Evolutionary conservation across 2,797 vertebrate genomes (phyloP).

Genomic region (Hybognathus amarus): DNA sequence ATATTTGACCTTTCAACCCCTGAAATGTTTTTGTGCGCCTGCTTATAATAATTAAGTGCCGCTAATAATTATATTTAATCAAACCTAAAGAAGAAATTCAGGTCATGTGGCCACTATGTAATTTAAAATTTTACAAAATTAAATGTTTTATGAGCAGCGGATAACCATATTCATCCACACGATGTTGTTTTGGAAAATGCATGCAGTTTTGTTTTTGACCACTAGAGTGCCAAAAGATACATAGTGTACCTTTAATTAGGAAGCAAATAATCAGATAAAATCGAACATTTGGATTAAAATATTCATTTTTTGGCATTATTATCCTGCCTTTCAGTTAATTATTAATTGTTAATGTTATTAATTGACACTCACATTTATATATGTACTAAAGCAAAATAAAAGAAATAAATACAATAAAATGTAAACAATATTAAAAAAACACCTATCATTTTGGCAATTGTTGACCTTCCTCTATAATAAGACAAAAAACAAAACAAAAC

Average conservation of each 20-base stretch:
- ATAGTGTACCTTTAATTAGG: too few species aligned
- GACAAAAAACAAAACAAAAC: fast-evolving
- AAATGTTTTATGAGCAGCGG: too few species aligned
- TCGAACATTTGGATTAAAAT: not conserved
- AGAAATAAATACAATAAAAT: not conserved
- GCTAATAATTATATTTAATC: not conserved
- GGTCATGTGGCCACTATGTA: too few species aligned
- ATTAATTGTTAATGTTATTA: not conserved
- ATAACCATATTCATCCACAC: too few species aligned
- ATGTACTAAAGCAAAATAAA: not conserved
- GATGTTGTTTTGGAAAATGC: too few species aligned
- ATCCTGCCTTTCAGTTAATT: not conserved
- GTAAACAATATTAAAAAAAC: not conserved
- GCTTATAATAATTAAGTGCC: too few species aligned
- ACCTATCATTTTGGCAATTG: not conserved
- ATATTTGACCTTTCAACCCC: not conserved
- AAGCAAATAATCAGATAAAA: not conserved
- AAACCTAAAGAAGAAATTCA: not conserved
- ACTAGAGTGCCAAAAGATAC: too few species aligned
- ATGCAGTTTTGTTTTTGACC: too few species aligned
- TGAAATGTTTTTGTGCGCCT: not conserved
- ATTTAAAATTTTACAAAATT: too few species aligned
- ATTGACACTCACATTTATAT: not conserved
- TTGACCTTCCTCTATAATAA: not conserved
- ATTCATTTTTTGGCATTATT: not conserved